phyloP scores from a whole-genome alignment of 2,888 invertebrate genomes.

The Tuta absoluta region DNA sequence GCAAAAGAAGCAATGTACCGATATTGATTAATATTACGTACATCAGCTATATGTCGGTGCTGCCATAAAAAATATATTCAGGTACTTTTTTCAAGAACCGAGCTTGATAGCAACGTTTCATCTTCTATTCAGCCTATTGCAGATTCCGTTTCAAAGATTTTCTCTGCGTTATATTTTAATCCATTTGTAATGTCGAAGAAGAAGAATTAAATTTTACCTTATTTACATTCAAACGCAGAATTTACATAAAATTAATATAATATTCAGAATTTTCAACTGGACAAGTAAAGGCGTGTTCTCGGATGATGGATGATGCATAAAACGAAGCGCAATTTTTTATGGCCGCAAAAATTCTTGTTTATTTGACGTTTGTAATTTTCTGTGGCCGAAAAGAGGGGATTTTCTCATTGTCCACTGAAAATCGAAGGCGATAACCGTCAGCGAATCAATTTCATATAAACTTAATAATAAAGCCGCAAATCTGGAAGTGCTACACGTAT shows the following conservation, averaged over 20 bases:
- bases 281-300: neutral
- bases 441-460: slow-evolving; percentile 43
- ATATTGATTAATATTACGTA: neutral
- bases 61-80: neutral
- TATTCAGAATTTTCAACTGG: neutral
- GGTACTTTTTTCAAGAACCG: neutral
- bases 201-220: too few species aligned
- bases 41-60: neutral
- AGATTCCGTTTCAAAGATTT: neutral
- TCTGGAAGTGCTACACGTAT: slow-evolving; percentile 74
- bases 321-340: slow-evolving; percentile 66
- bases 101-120: neutral
- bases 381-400: slow-evolving; percentile 59
- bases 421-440: slow-evolving; percentile 52
- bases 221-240: neutral
- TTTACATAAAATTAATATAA: neutral
- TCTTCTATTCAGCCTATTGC: neutral
- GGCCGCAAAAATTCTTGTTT: slow-evolving; percentile 67
- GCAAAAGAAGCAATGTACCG: neutral
- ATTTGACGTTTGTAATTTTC: slow-evolving; percentile 74
- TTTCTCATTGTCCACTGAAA: slow-evolving; percentile 50
- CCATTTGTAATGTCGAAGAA: too few species aligned
- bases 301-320: slow-evolving; percentile 8
- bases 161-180: neutral
- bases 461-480: slow-evolving; percentile 57